Evolutionary conservation across 2,797 vertebrate genomes (phyloP), one percentile per base, ranked within the genome.

Genomic region (Artibeus lituratus): DNA sequence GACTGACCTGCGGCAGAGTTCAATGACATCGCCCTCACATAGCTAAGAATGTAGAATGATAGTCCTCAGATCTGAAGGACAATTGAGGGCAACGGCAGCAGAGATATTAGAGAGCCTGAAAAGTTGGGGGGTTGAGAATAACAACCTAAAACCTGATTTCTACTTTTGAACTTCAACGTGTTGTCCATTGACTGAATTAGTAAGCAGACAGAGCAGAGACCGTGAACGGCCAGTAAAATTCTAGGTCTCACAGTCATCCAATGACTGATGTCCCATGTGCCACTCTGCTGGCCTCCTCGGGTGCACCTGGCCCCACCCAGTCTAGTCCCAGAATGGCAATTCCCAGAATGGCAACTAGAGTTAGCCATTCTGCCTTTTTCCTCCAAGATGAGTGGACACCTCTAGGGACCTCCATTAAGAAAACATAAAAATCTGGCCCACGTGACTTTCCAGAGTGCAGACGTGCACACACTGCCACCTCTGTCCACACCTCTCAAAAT

Each of bases 241-340:
- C 19, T 44, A n/a, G 57, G 39, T 3, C 21, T 5, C 11, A 7
- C 0, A 3, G 26, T 16, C 16, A 10, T 22, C 21, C 0, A 2
- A 11, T 3, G 12, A 8, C 22, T 10, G 0, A 3, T 0, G 9
- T 21, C 35, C 19, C 6, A 0, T 35, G 3, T 7, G 24, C 2
- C 0, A 2, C 14, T 10, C 24, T 53, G 55, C 59, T 9, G 32
- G 26, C 24, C 4, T n/a, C 37, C 67, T 12, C 44, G 35, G 12
- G 7, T 19, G 1, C 4, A 15, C 7, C 18, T 42, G 10, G 9
- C 8, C 42, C 19, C 10, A 9, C 6, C 53, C n/a, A 62, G 32
- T 5, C 32, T n/a, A n/a, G n/a, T n/a, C n/a, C n/a, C n/a, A n/a
- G n/a, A n/a, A n/a, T n/a, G n/a, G n/a, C n/a, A n/a, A n/a, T n/a